Evolutionary conservation across 2,113 vertebrate genomes (phyloP).

Genomic region (Leptosomus discolor): DNA sequence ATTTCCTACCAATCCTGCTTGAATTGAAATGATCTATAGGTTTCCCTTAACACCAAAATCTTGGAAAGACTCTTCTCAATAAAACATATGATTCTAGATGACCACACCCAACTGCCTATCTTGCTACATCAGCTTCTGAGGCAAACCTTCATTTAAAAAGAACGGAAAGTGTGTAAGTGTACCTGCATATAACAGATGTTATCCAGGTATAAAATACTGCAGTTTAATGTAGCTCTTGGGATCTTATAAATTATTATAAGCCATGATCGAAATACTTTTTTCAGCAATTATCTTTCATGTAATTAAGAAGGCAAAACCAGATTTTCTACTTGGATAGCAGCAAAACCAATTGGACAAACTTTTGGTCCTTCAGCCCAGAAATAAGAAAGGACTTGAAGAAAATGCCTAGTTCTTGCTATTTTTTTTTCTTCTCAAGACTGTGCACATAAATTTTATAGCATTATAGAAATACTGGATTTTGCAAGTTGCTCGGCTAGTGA

Average conservation of each 20-base stretch:
- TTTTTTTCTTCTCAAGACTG: not conserved
- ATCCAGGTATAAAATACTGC: not conserved
- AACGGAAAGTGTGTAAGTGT: not conserved
- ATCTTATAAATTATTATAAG: not conserved
- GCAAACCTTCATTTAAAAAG: not conserved
- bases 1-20: not conserved
- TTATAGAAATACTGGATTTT: not conserved
- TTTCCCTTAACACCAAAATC: not conserved
- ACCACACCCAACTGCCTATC: rapidly evolving
- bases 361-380: not conserved
- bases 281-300: not conserved
- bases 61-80: not conserved
- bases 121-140: not conserved
- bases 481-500: not conserved
- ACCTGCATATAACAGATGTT: not conserved
- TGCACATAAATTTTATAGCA: not conserved
- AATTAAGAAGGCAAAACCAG: not conserved
- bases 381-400: not conserved
- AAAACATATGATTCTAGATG: not conserved
- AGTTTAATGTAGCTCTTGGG: not conserved
- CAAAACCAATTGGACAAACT: not conserved
- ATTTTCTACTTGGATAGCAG: not conserved
- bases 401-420: not conserved
- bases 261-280: not conserved
- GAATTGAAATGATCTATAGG: not conserved